phyloP scores from a whole-genome alignment of 2,113 vertebrate genomes.

The Thryonomys swinderianus region DNA sequence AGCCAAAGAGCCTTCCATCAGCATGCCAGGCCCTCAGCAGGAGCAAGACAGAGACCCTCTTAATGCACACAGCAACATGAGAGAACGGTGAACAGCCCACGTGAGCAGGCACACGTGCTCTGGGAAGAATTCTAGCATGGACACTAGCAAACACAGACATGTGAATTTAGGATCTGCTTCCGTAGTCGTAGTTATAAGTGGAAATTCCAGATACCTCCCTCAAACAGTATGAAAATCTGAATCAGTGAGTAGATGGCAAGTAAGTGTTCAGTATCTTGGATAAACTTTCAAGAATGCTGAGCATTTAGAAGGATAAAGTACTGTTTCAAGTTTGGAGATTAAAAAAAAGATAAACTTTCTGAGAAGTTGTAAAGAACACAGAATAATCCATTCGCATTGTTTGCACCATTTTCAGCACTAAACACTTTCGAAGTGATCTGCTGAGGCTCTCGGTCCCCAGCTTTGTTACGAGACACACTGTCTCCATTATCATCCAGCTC shows the following conservation, averaged over 20 bases:
- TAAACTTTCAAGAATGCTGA: neutral
- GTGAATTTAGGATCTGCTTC: neutral
- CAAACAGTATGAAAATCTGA: neutral
- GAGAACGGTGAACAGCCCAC: neutral
- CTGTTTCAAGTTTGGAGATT: neutral
- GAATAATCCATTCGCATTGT: neutral
- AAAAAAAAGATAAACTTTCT: neutral
- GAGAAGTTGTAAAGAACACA: neutral
- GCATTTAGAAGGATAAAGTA: neutral
- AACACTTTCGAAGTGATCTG: neutral
- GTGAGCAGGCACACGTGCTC: fast-evolving
- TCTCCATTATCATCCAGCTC: neutral
- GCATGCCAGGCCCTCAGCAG: neutral
- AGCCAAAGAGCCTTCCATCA: neutral
- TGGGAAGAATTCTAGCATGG: neutral
- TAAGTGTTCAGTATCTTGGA: neutral
- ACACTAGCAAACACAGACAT: neutral
- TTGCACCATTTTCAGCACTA: neutral
- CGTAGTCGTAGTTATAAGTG: no score
- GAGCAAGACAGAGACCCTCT: neutral
- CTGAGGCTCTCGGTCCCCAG: neutral
- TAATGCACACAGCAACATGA: neutral
- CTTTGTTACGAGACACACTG: neutral
- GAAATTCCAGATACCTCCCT: neutral
- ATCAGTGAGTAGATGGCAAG: no score